Percentiles rank a stretch among this genome's conserved stretches.
Evolutionary conservation across 2,888 invertebrate species (phyloP).

Genomic region (Agrochola lychnidis): DNA sequence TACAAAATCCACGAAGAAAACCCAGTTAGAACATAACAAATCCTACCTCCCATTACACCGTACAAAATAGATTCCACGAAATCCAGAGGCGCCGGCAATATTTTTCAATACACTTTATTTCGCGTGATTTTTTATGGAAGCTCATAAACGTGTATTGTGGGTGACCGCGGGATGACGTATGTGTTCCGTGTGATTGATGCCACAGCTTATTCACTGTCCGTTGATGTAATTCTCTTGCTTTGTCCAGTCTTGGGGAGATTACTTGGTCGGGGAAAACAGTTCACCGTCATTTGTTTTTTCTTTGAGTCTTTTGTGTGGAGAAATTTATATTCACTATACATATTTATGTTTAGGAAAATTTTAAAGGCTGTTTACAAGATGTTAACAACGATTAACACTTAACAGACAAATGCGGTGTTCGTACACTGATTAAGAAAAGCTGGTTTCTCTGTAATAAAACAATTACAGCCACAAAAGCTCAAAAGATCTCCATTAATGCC

Average conservation of each 20-base stretch:
- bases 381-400: background rate
- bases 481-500: background rate
- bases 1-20: conserved; percentile 6
- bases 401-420: background rate
- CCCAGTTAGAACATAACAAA: conserved; percentile 15
- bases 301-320: background rate
- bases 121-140: conserved; percentile 56
- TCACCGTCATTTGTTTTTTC: conserved; percentile 34
- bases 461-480: background rate
- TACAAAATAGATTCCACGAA: conserved; percentile 40
- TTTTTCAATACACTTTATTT: conserved; percentile 63
- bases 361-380: background rate
- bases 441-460: background rate
- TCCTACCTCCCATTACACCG: conserved; percentile 32
- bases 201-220: conserved; percentile 50
- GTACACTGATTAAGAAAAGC: background rate
- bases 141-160: conserved; percentile 58
- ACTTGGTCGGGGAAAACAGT: conserved; percentile 27
- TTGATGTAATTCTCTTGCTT: conserved; percentile 54
- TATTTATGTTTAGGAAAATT: background rate
- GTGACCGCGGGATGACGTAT: conserved; percentile 57
- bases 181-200: conserved; percentile 57
- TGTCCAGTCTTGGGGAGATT: conserved; percentile 47
- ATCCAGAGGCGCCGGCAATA: conserved; percentile 36
- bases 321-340: background rate